Conservation (phyloP, 1,140 invertebrate species). For the Brachionus rubens region DNA sequence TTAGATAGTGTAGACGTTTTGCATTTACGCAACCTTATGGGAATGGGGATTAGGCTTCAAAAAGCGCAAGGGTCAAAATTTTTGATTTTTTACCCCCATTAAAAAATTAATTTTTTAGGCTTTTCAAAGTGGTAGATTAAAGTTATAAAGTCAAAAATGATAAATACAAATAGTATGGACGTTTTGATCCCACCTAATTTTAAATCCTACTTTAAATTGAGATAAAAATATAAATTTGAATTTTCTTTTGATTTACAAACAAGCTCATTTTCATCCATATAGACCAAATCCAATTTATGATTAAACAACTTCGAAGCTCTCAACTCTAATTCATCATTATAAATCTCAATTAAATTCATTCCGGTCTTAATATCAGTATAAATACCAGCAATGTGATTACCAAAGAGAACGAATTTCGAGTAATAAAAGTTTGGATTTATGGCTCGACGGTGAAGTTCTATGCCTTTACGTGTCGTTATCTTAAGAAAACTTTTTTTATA, state of each 20-base stretch:
- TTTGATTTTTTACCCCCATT: too few relatives aligned
- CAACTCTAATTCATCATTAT: slow-evolving; percentile 23
- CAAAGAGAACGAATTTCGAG: not conserved
- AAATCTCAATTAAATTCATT: slow-evolving; percentile 31
- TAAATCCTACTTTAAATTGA: slow-evolving; percentile 9
- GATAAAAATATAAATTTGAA: slow-evolving; percentile 26
- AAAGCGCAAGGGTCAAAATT: too few relatives aligned
- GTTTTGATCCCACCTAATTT: too few relatives aligned
- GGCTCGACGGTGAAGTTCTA: not conserved
- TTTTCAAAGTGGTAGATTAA: too few relatives aligned
- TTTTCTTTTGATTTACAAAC: slow-evolving; percentile 38
- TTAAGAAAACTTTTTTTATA: slow-evolving; percentile 44
- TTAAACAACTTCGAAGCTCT: slow-evolving; percentile 11
- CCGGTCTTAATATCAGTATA: not conserved
- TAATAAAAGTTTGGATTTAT: slow-evolving; percentile 34
- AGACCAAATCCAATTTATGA: slow-evolving; percentile 5
- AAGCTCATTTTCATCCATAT: not conserved
- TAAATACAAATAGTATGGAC: too few relatives aligned
- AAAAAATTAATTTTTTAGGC: too few relatives aligned
- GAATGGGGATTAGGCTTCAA: too few relatives aligned
- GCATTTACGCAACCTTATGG: too few relatives aligned
- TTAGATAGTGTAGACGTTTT: too few relatives aligned
- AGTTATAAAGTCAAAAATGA: too few relatives aligned
- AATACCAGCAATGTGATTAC: slow-evolving; percentile 14
- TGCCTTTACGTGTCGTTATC: not conserved